Evolutionary conservation across 2,888 invertebrate species (phyloP), one percentile per base, ranked within the genome.

Genomic region (Cantharis rustica): DNA sequence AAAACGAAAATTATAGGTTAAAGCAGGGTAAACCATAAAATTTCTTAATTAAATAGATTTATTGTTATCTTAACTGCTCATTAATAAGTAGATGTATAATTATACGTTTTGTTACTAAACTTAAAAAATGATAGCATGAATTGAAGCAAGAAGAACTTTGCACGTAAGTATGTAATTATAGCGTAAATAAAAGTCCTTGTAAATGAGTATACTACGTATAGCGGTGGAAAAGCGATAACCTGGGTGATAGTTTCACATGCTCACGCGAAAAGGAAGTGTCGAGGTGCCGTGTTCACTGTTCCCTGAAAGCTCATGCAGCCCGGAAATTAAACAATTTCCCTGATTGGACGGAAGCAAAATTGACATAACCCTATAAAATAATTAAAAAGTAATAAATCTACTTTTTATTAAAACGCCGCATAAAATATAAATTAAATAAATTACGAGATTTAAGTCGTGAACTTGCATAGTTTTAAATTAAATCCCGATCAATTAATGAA

Each of bases 251-350:
- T 81, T 82, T 81, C 81, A 81, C 75, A 82, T 80, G 80, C 78
- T 81, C 80, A 82, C 81, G 80, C 82, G 80, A 82, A 74, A 76
- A 78, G 79, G 79, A 82, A 80, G 82, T 82, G 80, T 79, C 79
- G 77, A 81, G 79, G 75, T 81, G 78, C 78, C 81, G 80, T 81
- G 80, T 75, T 78, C 75, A 78, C 73, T 75, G 78, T 78, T 75
- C 72, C 73, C 78, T 75, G 78, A 73, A 75, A 73, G 78, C 77
- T 82, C 84, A 84, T 84, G 84, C 84, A 85, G 81, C 81, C 85
- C 84, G 86, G 86, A 86, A 86, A 86, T 86, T 86, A 86, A 84
- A 85, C 85, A 85, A 86, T 86, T 86, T 86, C 86, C 86, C 84
- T 80, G 81, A 84, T 84, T 84, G 84, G 84, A 85, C 85, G 84